These are phyloP conservation scores for Bryconaethiops microstoma DNA, from an alignment of 2,797 vertebrate genomes.

Conservation along the genomic window DNA sequence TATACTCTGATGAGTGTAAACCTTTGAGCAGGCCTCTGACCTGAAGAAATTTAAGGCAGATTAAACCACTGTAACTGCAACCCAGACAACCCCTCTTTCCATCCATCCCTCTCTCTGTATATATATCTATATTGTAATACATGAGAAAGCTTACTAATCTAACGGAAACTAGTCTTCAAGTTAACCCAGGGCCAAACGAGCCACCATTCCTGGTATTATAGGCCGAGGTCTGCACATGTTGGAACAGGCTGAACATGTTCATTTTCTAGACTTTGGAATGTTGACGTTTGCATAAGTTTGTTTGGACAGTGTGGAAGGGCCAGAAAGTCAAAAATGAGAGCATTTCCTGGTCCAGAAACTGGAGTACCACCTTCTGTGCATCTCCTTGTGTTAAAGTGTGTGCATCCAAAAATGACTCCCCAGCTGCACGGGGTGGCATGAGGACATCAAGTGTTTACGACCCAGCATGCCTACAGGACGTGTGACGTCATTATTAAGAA, in stretches of 20 bases:
- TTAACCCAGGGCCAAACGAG: neutral
- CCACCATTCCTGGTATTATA: neutral
- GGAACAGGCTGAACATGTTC: neutral
- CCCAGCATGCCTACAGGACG: neutral
- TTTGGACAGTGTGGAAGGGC: neutral
- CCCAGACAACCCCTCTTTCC: too few relatives aligned
- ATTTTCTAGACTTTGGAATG: neutral
- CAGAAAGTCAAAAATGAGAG: neutral
- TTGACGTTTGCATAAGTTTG: neutral
- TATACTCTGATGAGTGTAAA: too few relatives aligned
- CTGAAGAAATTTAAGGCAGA: too few relatives aligned
- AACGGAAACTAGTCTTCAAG: neutral
- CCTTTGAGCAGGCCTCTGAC: too few relatives aligned
- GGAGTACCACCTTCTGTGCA: neutral
- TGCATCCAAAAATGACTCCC: neutral
- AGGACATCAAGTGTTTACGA: constrained; percentile 2
- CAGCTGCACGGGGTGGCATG: neutral
- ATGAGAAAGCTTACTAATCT: neutral
- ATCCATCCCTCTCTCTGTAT: too few relatives aligned
- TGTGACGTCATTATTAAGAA: neutral
- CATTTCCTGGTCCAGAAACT: neutral
- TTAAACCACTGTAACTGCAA: too few relatives aligned
- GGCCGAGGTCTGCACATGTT: neutral
- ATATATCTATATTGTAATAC: too few relatives aligned
- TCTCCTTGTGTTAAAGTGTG: neutral